Evolutionary conservation across 2,113 vertebrate genomes (phyloP), one percentile per base, ranked within the genome.

Genomic region (Mesoclemmys tuberculata): DNA sequence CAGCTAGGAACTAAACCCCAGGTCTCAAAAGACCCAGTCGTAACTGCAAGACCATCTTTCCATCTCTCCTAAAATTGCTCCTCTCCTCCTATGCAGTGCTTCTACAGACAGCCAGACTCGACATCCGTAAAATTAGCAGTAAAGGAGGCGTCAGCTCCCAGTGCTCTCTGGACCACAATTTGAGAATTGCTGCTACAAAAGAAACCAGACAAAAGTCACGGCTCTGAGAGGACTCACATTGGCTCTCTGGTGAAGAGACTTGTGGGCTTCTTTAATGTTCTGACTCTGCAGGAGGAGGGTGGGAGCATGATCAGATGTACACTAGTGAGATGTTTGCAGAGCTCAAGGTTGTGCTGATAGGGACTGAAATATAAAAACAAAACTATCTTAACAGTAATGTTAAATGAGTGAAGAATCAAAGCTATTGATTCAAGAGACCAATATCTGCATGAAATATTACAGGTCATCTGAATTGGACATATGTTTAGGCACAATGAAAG

Each of bases 51-150:
- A 18, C 64, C 4, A 38, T 51, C 22, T 46, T 18, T 54, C 1
- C 54, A 46, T n/a, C 19, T 85, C 51, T 13, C 52, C 0, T 0
- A 1, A 56, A 27, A 14, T 2, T 52, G 6, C 5, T 41, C 8
- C 24, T 87, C 24, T 90, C 22, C 14, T 80, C 83, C 80, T 78
- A 41, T 46, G 79, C 19, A 46, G 3, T 90, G 13, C 18, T 87
- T 24, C 10, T 79, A 61, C 48, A 22, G 5, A 18, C 3, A 51
- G 10, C 1, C 12, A 87, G 80, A 83, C 22, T 71, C n/a, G 10
- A 44, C 85, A 18, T 3, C 18, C 22, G 4, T 18, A 88, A 92
- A 95, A 6, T 16, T 31, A 87, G 29, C 24, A 90, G 41, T 48
- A 48, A 84, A 82, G 19, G 9, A 1, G n/a, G 19, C 10, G 19